Evolutionary conservation across 2,888 invertebrate genomes (phyloP).

Genomic region (Imbricaverruca yamaguchii): DNA sequence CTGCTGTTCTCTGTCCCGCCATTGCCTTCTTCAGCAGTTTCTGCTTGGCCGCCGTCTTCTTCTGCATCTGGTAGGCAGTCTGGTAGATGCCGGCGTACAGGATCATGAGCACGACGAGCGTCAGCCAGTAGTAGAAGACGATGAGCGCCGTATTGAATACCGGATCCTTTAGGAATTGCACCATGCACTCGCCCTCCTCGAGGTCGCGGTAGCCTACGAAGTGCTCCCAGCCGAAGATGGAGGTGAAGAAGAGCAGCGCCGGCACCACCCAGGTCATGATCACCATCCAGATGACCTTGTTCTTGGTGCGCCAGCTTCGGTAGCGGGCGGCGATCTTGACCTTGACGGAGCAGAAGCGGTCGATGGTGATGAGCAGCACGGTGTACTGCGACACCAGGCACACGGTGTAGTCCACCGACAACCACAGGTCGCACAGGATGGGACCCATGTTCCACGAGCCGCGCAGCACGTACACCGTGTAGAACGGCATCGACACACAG

Average conservation of each 20-base stretch:
- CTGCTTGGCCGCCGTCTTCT: slow-evolving; percentile 92
- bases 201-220: slow-evolving; percentile 88
- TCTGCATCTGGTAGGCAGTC: slow-evolving; percentile 95
- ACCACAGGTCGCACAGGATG: slow-evolving; percentile 92
- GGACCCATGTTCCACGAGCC: slow-evolving; percentile 96
- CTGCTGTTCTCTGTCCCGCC: slow-evolving; percentile 73
- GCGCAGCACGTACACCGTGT: slow-evolving; percentile 92
- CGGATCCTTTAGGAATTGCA: slow-evolving; percentile 95
- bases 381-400: slow-evolving; percentile 99
- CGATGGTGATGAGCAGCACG: slow-evolving; percentile 94
- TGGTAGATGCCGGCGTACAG: slow-evolving; percentile 96
- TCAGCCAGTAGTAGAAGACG: slow-evolving; percentile 96
- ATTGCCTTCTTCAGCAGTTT: slow-evolving; percentile 94
- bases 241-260: slow-evolving; percentile 89
- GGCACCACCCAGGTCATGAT: slow-evolving; percentile 96
- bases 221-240: slow-evolving; percentile 98
- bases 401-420: slow-evolving; percentile 97
- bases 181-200: slow-evolving; percentile 80
- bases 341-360: slow-evolving; percentile 89
- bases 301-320: slow-evolving; percentile 91
- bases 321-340: slow-evolving; percentile 97
- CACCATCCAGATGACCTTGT: slow-evolving; percentile 89
- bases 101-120: slow-evolving; percentile 86
- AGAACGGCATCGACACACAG: slow-evolving; percentile 96
- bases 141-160: slow-evolving; percentile 95